These are phyloP conservation scores for Pogonus chalceus DNA, from an alignment of 1,140 invertebrate genomes.

Conservation along the genomic window DNA sequence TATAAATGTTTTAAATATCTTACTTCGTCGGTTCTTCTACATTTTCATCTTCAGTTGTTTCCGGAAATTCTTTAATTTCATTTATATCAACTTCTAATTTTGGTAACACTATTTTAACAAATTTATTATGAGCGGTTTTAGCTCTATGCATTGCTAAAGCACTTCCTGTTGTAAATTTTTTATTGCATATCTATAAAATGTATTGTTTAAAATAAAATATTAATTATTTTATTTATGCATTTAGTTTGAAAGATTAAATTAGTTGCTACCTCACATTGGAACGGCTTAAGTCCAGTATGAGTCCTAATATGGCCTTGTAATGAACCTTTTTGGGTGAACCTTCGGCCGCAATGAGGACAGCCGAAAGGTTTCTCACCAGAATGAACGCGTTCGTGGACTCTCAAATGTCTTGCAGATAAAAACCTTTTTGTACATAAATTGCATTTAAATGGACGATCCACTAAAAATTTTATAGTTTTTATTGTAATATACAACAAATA, in stretches of 20 bases:
- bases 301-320: slow-evolving; percentile 1
- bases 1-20: too few species aligned
- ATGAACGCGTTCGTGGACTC: slow-evolving; percentile 62
- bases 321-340: slow-evolving; percentile 7
- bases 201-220: too few species aligned
- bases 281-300: not conserved
- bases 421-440: slow-evolving; percentile 9
- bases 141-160: not conserved
- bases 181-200: not conserved
- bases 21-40: too few species aligned
- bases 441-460: slow-evolving; percentile 8
- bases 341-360: slow-evolving; percentile 57
- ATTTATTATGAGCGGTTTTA: not conserved
- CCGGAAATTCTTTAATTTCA: too few species aligned
- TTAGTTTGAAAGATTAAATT: not conserved
- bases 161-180: not conserved
- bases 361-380: slow-evolving; percentile 67
- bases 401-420: slow-evolving; percentile 47
- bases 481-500: not conserved
- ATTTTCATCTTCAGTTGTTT: too few species aligned
- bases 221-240: not conserved
- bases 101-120: not conserved
- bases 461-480: not conserved
- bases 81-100: too few species aligned
- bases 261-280: not conserved